Conservation (phyloP, 2,888 invertebrate genomes). For the Volucella inflata region DNA sequence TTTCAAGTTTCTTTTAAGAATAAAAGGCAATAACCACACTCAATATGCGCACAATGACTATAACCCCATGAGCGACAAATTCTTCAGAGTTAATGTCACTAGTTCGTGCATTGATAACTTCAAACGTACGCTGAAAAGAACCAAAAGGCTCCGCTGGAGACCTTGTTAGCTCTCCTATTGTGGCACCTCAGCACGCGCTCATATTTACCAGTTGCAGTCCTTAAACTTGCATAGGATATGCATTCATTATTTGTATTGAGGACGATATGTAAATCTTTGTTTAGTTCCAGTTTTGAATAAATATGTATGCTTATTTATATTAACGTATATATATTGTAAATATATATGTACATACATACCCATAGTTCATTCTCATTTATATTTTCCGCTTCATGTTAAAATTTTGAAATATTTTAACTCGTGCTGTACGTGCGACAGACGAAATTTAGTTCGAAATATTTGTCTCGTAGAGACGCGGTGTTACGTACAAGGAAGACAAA, state of each 20-base stretch:
- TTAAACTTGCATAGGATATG: conserved; percentile 54
- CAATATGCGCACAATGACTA: conserved; percentile 20
- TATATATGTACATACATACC: too few relatives aligned
- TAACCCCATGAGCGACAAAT: conserved; percentile 14
- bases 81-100: conserved; percentile 44
- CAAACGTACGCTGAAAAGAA: conserved; percentile 42
- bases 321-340: too few relatives aligned
- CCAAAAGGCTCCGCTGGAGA: conserved; percentile 59
- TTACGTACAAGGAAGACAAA: too few relatives aligned
- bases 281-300: conserved; percentile 37
- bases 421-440: conserved; percentile 48
- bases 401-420: conserved; percentile 57
- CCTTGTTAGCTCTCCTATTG: conserved; percentile 82
- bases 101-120: conserved; percentile 47
- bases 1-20: conserved; percentile 11
- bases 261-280: conserved; percentile 31
- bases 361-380: conserved; percentile 8
- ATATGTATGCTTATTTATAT: too few relatives aligned
- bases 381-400: conserved; percentile 32
- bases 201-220: conserved; percentile 52
- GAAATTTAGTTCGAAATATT: too few relatives aligned
- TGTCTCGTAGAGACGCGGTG: too few relatives aligned
- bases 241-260: conserved; percentile 42
- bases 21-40: conserved; percentile 43
- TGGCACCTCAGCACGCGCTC: conserved; percentile 83